Evolutionary conservation across 2,888 invertebrate genomes (phyloP).

Genomic region (Metallyticus violacea): DNA sequence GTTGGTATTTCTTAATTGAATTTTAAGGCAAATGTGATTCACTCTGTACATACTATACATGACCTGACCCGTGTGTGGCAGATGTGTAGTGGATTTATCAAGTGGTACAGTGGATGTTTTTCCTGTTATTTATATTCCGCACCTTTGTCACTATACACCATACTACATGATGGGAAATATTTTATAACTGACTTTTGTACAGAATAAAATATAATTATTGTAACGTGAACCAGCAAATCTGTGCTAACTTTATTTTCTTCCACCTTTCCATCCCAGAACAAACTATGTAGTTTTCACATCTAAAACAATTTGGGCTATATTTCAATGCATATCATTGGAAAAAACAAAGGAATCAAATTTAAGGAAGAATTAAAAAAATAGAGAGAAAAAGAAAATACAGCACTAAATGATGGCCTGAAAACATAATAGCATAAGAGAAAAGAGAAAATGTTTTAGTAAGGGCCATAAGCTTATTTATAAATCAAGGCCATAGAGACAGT

Average conservation of each 20-base stretch:
- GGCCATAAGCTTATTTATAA: too few relatives aligned
- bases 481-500: too few relatives aligned
- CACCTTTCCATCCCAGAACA: background rate
- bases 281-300: too few relatives aligned
- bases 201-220: slow-evolving; percentile 39
- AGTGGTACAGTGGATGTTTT: slow-evolving; percentile 36
- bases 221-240: slow-evolving; percentile 27
- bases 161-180: slow-evolving; percentile 42
- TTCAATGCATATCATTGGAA: too few relatives aligned
- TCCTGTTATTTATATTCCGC: slow-evolving; percentile 38
- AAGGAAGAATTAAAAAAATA: too few relatives aligned
- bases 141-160: slow-evolving; percentile 41
- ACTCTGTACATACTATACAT: background rate
- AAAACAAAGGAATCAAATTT: too few relatives aligned
- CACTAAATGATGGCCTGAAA: too few relatives aligned
- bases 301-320: too few relatives aligned
- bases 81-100: slow-evolving; percentile 35
- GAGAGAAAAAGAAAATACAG: too few relatives aligned
- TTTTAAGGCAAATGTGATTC: background rate
- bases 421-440: too few relatives aligned
- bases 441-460: too few relatives aligned
- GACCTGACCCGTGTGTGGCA: slow-evolving; percentile 29
- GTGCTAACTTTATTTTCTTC: background rate
- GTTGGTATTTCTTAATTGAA: background rate
- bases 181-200: slow-evolving; percentile 44